These are phyloP conservation scores for Melanostoma scalare DNA, from an alignment of 2,888 invertebrate species.

Conservation along the genomic window DNA sequence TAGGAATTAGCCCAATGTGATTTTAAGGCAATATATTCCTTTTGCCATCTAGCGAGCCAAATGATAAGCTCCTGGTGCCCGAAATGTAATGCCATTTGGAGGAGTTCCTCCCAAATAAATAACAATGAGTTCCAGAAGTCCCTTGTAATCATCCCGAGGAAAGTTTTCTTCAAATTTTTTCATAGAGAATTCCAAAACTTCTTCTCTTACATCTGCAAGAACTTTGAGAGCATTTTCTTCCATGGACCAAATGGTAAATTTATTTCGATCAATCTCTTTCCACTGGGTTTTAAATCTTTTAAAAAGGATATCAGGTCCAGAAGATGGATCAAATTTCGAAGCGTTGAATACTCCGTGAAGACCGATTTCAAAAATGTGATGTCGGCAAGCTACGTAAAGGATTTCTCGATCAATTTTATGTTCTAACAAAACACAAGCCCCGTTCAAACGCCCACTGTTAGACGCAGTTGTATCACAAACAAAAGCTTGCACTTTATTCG, in stretches of 20 bases:
- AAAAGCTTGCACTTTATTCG: slow-evolving; percentile 15
- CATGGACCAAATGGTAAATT: neutral
- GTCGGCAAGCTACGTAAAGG: neutral
- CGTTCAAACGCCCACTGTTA: too few relatives aligned
- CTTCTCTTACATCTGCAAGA: slow-evolving; percentile 24
- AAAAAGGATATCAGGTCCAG: slow-evolving; percentile 12
- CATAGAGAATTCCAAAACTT: neutral
- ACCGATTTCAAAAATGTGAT: neutral
- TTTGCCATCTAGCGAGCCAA: neutral
- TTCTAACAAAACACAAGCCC: slow-evolving; percentile 4
- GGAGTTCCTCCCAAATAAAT: slow-evolving; percentile 21
- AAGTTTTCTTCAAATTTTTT: neutral
- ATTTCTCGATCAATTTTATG: slow-evolving; percentile 7
- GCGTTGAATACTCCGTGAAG: slow-evolving; percentile 23
- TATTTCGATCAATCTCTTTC: slow-evolving; percentile 3
- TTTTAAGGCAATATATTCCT: too few relatives aligned
- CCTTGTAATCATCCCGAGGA: slow-evolving; percentile 10
- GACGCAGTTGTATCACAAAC: slow-evolving; percentile 2
- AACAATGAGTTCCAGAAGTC: neutral
- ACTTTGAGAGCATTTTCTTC: neutral
- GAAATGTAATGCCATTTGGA: slow-evolving; percentile 12
- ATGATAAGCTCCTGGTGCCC: slow-evolving; percentile 15
- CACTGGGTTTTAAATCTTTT: slow-evolving; percentile 9
- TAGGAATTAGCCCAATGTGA: too few relatives aligned
- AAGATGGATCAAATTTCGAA: too few relatives aligned